These are phyloP conservation scores for Oryzias melastigma DNA, from an alignment of 2,113 vertebrate genomes.

Conservation along the genomic window DNA sequence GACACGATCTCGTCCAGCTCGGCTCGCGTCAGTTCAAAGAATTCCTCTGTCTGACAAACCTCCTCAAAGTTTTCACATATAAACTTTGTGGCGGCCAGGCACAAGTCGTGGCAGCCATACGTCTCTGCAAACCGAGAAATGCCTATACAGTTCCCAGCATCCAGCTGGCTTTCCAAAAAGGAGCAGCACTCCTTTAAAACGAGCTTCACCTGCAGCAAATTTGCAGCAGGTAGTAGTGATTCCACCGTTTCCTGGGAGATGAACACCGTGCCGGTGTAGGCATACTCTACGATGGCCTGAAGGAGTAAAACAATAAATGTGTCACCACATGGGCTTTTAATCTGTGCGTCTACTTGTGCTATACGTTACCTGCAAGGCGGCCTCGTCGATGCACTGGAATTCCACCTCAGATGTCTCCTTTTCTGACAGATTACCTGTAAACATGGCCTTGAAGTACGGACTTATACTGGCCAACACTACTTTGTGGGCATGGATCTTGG, in stretches of 20 bases:
- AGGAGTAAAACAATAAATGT: slow-evolving; percentile 12
- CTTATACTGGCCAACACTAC: slow-evolving; percentile 97
- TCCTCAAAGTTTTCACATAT: slow-evolving; percentile 97
- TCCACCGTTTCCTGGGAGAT: slow-evolving; percentile 98
- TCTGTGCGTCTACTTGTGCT: background rate
- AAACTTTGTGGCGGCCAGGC: slow-evolving; percentile 91
- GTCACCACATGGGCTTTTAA: slow-evolving; percentile 13
- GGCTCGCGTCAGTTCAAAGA: slow-evolving; percentile 90
- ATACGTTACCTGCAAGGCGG: slow-evolving; percentile 84
- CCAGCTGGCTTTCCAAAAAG: slow-evolving; percentile 95
- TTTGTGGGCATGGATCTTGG: slow-evolving; percentile 97
- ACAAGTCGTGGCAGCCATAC: slow-evolving; percentile 95
- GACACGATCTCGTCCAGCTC: slow-evolving; percentile 97
- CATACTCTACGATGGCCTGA: slow-evolving; percentile 96
- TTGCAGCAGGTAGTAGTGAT: slow-evolving; percentile 94
- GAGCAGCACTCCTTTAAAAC: slow-evolving; percentile 96
- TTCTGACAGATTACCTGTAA: slow-evolving; percentile 94
- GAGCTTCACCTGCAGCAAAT: slow-evolving; percentile 95
- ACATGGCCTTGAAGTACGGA: slow-evolving; percentile 99
- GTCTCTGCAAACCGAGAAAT: slow-evolving; percentile 98
- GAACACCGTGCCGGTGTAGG: slow-evolving; percentile 94
- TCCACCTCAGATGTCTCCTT: slow-evolving; percentile 96
- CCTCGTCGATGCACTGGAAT: slow-evolving; percentile 93
- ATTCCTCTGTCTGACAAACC: slow-evolving; percentile 94
- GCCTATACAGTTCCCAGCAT: slow-evolving; percentile 96